Base-by-base conservation (phyloP, 2,888 invertebrate species). In the Cecidostiba fungosa region DNA sequence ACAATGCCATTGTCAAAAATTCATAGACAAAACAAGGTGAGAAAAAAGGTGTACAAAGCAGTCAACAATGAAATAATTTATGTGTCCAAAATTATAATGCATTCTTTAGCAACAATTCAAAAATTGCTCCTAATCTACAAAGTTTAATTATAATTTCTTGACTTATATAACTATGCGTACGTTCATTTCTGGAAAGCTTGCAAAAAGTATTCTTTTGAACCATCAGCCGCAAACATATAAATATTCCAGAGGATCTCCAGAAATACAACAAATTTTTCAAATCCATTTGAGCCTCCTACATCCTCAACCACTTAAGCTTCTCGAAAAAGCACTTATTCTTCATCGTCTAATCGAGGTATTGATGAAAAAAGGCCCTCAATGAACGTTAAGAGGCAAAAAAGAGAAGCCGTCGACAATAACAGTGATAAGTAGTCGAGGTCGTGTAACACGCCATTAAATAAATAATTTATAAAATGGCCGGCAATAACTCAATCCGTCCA, bases 381-480 rank as follows among this genome's bases (percentile, higher is more conserved):
- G 32, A 32, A 8, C 70, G 26, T 14, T 29, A 66, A 26, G 3
- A 26, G 66, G 70, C 47, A 47, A 26, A 47, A n/a, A 47, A 36
- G 47, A 39, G 29, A 47, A 74, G 12, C 32, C 23, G 29, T 5
- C 29, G 47, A 12, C 32, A 43, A 19, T 78, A 50, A 50, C 69
- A 79, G 29, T 66, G 19, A 6, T 16, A 16, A n/a, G n/a, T 54
- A 16, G 54, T n/a, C 54, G 54, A n/a, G 36, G 16, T 66, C n/a
- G 29, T 16, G 19, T 50, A 14, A 69, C 69, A 62, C 12, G 36
- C 69, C 69, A 26, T 76, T 76, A 50, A 76, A 76, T 82, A 76
- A 82, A 82, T 82, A 76, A 76, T 47, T 82, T 82, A 76, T 82
- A 26, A 39, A 82, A 77, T 16, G 32, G 1, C 19, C 29, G 2